A percentile compares a stretch with the other conserved stretches of the same genome.
Evolutionary conservation across 2,888 invertebrate genomes (phyloP).

Genomic region (Acronicta leporina): DNA sequence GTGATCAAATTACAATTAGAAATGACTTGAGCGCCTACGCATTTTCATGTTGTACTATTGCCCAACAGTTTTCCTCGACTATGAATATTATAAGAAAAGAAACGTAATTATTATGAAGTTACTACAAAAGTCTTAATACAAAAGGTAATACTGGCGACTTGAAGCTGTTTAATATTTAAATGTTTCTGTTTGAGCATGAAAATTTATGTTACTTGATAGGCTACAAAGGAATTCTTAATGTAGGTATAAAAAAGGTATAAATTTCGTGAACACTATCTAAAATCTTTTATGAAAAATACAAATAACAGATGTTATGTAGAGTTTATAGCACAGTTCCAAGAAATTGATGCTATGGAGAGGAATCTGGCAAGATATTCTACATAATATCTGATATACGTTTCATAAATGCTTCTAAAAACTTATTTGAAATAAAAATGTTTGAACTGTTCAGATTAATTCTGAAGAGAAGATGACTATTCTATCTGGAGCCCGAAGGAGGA

Average conservation of each 20-base stretch:
- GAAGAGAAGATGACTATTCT: no score
- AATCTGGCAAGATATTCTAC: no score
- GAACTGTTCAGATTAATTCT: no score
- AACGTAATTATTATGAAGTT: slow-evolving; percentile 3
- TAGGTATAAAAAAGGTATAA: background rate
- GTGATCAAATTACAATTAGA: slow-evolving; percentile 5
- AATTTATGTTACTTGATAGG: background rate
- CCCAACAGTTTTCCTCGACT: background rate
- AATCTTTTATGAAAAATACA: background rate
- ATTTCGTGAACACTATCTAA: background rate
- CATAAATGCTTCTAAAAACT: no score
- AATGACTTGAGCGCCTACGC: background rate
- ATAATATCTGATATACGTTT: no score
- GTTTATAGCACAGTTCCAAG: no score
- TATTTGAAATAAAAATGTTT: no score
- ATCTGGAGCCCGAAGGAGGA: no score
- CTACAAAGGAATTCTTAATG: slow-evolving; percentile 4
- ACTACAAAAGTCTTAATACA: background rate
- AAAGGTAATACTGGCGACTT: background rate
- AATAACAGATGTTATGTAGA: no score
- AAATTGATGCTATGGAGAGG: no score
- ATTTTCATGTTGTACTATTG: background rate
- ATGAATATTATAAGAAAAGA: slow-evolving; percentile 1
- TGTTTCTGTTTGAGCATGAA: background rate
- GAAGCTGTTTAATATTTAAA: background rate